Conservation (phyloP, 2,888 invertebrate genomes). For the Caenorhabditis sp. region DNA sequence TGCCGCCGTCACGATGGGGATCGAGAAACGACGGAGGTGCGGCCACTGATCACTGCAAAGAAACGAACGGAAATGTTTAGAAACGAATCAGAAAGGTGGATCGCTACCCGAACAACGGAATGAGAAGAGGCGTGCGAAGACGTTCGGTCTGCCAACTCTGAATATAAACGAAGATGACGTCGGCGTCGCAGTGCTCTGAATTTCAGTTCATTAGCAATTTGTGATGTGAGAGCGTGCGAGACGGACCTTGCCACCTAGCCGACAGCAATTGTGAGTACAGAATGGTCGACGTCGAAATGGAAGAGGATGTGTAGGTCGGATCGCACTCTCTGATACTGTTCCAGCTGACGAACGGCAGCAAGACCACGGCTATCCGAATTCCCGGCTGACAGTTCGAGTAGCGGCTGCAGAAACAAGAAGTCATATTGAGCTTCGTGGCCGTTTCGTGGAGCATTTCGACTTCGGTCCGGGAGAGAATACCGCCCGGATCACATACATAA, state of each 20-base stretch:
- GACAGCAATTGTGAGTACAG: constrained; percentile 56
- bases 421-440: constrained; percentile 61
- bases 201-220: too few relatives aligned
- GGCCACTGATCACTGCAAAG: constrained; percentile 49
- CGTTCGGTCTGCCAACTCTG: constrained; percentile 57
- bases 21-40: constrained; percentile 52
- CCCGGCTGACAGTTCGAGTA: constrained; percentile 28
- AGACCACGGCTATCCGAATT: constrained; percentile 43
- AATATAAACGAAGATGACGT: constrained; percentile 65
- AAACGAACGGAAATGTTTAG: neutral
- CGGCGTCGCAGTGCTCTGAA: constrained; percentile 62
- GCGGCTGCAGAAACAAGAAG: constrained; percentile 62
- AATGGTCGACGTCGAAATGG: constrained; percentile 50
- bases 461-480: constrained; percentile 65
- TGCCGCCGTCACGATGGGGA: constrained; percentile 35
- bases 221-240: too few relatives aligned
- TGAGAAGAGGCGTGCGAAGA: constrained; percentile 50
- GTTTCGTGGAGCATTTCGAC: constrained; percentile 63
- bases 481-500: constrained; percentile 68
- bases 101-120: constrained; percentile 59
- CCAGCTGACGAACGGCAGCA: constrained; percentile 55
- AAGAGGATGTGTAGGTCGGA: constrained; percentile 42
- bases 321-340: constrained; percentile 52
- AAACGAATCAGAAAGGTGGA: too few relatives aligned
- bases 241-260: constrained; percentile 52